These are phyloP conservation scores for Gymnocephalus cernua DNA, from an alignment of 2,113 vertebrate species.

Conservation along the genomic window DNA sequence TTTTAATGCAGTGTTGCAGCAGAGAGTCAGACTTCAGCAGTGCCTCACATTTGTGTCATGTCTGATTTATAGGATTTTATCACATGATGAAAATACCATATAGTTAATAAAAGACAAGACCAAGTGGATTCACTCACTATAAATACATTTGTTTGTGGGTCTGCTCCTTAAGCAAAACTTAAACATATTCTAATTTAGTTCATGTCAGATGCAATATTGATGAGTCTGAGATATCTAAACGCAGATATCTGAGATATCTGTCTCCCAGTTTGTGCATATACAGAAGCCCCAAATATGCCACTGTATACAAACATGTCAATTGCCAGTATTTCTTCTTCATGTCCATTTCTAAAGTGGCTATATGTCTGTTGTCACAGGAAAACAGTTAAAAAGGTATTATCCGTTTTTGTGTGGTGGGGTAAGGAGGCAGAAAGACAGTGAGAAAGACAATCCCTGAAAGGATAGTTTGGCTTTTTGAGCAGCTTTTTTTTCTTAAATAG, in stretches of 20 bases:
- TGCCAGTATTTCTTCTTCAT: neutral
- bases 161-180: constrained; percentile 6
- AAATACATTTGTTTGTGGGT: constrained; percentile 12
- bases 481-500: constrained; percentile 29
- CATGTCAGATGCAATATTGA: constrained; percentile 48
- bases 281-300: neutral
- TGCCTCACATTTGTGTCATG: constrained; percentile 32
- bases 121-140: neutral
- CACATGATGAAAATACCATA: neutral
- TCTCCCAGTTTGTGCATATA: neutral
- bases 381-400: neutral
- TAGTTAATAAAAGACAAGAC: neutral
- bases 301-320: neutral
- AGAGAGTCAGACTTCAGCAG: constrained; percentile 43
- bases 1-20: constrained; percentile 52
- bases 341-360: constrained; percentile 5
- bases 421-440: constrained; percentile 1
- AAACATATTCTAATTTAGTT: constrained; percentile 34
- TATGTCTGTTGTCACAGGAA: constrained; percentile 1
- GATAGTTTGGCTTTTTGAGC: constrained; percentile 28
- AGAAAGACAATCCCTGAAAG: constrained; percentile 8
- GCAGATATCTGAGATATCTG: too few species aligned
- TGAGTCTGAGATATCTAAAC: constrained; percentile 6
- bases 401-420: constrained; percentile 10
- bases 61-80: constrained; percentile 26